phyloP scores from a whole-genome alignment of 2,888 invertebrate species.

The Microplitis manilae region DNA sequence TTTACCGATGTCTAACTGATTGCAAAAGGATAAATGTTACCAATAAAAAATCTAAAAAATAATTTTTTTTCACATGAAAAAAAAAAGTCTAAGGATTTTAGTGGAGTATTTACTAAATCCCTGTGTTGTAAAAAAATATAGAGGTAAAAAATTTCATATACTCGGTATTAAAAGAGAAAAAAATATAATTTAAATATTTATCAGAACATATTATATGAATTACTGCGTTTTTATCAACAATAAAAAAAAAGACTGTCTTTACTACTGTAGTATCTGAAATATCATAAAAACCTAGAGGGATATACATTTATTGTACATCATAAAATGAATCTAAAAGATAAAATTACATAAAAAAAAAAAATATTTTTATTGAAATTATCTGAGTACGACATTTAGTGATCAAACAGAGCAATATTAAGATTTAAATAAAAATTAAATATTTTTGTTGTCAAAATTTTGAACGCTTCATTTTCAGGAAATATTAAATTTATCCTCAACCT shows the following conservation, averaged over 20 bases:
- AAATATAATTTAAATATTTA: conserved; percentile 1
- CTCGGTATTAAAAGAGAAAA: not conserved
- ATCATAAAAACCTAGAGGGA: not conserved
- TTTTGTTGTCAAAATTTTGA: too few relatives aligned
- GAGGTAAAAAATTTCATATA: not conserved
- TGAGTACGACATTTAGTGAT: too few relatives aligned
- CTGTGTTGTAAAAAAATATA: not conserved
- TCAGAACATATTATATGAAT: not conserved
- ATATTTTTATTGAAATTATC: not conserved
- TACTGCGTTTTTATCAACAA: not conserved
- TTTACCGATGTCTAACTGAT: too few relatives aligned
- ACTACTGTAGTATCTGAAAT: not conserved
- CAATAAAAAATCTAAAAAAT: too few relatives aligned
- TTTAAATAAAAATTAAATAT: too few relatives aligned
- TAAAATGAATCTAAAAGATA: not conserved
- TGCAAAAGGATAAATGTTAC: too few relatives aligned
- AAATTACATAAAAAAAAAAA: not conserved
- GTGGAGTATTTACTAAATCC: not conserved
- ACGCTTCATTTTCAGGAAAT: too few relatives aligned
- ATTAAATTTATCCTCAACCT: too few relatives aligned
- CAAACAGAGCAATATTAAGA: too few relatives aligned
- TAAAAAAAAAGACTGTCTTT: not conserved
- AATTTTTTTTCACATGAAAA: too few relatives aligned
- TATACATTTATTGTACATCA: not conserved
- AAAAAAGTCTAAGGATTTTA: too few relatives aligned